phyloP scores from a whole-genome alignment of 2,113 vertebrate species.

The Pelodiscus sinensis region DNA sequence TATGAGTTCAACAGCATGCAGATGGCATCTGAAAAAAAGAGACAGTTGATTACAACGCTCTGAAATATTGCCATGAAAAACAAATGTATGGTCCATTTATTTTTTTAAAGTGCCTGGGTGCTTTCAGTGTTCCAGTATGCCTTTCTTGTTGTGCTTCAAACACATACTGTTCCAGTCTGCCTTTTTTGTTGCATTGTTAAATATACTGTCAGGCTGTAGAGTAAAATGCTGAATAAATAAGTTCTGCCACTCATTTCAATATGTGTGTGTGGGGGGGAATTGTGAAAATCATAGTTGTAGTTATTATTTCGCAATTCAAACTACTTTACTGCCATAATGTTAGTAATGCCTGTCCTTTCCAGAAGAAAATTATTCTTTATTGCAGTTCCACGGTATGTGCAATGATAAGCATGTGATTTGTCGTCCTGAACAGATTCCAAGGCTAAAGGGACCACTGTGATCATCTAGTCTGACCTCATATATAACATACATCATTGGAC shows the following conservation, averaged over 20 bases:
- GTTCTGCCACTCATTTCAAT: slow-evolving; percentile 12
- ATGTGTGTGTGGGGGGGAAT: neutral
- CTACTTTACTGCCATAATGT: neutral
- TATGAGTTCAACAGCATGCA: slow-evolving; percentile 46
- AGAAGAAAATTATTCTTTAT: neutral
- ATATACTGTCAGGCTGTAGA: slow-evolving; percentile 35
- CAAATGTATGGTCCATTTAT: slow-evolving; percentile 39
- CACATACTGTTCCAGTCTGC: no score
- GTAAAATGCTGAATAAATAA: slow-evolving; percentile 38
- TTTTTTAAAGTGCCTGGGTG: neutral
- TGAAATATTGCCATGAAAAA: slow-evolving; percentile 53
- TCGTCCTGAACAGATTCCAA: neutral
- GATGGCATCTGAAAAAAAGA: slow-evolving; percentile 38
- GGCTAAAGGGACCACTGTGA: neutral
- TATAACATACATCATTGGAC: neutral
- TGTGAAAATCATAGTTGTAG: neutral
- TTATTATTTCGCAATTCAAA: slow-evolving; percentile 21
- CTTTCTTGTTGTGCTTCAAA: neutral
- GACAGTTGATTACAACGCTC: slow-evolving; percentile 45
- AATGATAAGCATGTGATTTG: neutral
- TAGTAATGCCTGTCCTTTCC: neutral
- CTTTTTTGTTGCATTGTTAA: slow-evolving; percentile 21
- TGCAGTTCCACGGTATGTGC: neutral
- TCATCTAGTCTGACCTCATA: neutral
- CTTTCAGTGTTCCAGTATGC: slow-evolving; percentile 1